phyloP scores from a whole-genome alignment of 2,888 invertebrate species.

The Netelia fuscicornis region DNA sequence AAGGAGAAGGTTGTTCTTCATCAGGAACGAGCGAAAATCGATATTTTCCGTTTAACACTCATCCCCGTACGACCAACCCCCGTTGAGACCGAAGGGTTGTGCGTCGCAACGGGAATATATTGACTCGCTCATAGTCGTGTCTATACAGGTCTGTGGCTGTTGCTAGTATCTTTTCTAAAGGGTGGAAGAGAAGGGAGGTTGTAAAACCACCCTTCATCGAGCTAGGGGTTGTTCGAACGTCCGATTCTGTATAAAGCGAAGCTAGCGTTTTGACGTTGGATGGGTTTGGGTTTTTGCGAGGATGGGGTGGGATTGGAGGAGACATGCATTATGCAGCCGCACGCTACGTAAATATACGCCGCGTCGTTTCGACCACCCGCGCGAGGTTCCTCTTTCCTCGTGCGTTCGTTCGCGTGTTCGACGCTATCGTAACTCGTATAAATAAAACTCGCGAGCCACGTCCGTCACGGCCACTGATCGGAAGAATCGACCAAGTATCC shows the following conservation, averaged over 20 bases:
- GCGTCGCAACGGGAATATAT: slow-evolving; percentile 18
- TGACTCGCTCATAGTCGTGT: not conserved
- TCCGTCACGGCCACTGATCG: slow-evolving; percentile 47
- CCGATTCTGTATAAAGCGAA: slow-evolving; percentile 52
- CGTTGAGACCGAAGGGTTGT: slow-evolving; percentile 40
- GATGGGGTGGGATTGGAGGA: slow-evolving; percentile 42
- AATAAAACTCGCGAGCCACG: slow-evolving; percentile 52
- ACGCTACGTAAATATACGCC: slow-evolving; percentile 73
- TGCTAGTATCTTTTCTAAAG: slow-evolving; percentile 39
- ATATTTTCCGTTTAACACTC: slow-evolving; percentile 45
- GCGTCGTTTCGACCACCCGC: slow-evolving; percentile 69
- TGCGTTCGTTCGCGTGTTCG: slow-evolving; percentile 8
- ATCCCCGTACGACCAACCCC: slow-evolving; percentile 14
- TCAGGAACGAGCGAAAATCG: slow-evolving; percentile 39
- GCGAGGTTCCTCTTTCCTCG: slow-evolving; percentile 62
- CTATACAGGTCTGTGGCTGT: slow-evolving; percentile 17
- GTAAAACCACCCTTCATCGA: slow-evolving; percentile 55
- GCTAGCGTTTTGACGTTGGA: slow-evolving; percentile 48
- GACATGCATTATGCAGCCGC: slow-evolving; percentile 75
- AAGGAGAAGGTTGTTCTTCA: not conserved
- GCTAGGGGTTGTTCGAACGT: slow-evolving; percentile 21
- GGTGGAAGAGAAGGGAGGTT: slow-evolving; percentile 7
- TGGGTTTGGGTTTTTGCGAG: not conserved
- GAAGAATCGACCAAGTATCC: slow-evolving; percentile 34
- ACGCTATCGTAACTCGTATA: slow-evolving; percentile 41